Conservation (phyloP, 2,113 vertebrate genomes). For the Amphiprion ocellaris region DNA sequence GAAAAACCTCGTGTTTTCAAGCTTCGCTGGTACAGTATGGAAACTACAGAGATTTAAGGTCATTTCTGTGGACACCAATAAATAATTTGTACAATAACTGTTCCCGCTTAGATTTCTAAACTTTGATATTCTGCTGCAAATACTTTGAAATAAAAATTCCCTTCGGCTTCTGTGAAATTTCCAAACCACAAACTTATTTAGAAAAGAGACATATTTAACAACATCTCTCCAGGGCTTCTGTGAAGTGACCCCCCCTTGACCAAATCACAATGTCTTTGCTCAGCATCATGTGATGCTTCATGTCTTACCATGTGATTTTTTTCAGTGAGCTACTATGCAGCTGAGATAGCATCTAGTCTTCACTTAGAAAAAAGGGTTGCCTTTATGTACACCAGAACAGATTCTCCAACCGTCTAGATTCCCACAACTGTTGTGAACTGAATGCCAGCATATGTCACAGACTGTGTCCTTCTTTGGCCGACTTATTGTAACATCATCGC, state of each 20-base stretch:
- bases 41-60: slow-evolving; percentile 9
- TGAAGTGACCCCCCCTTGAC: slow-evolving; percentile 32
- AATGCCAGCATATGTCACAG: slow-evolving; percentile 51
- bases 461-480: neutral
- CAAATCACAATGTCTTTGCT: slow-evolving; percentile 49
- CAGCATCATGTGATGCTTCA: slow-evolving; percentile 62
- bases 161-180: slow-evolving; percentile 1
- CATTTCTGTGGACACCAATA: neutral
- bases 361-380: slow-evolving; percentile 13
- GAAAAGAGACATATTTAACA: slow-evolving; percentile 17
- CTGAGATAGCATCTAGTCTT: slow-evolving; percentile 46
- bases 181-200: neutral
- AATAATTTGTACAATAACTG: neutral
- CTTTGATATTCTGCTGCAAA: neutral
- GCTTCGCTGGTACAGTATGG: neutral
- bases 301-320: slow-evolving; percentile 66
- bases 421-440: slow-evolving; percentile 24
- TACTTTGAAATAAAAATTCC: neutral
- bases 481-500: neutral
- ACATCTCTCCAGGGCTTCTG: slow-evolving; percentile 15
- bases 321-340: slow-evolving; percentile 15
- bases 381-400: slow-evolving; percentile 35
- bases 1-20: slow-evolving; percentile 37
- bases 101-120: neutral
- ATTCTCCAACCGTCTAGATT: slow-evolving; percentile 30